Conservation (phyloP, 2,797 vertebrate genomes). For the Lepilemur ruficaudatus region DNA sequence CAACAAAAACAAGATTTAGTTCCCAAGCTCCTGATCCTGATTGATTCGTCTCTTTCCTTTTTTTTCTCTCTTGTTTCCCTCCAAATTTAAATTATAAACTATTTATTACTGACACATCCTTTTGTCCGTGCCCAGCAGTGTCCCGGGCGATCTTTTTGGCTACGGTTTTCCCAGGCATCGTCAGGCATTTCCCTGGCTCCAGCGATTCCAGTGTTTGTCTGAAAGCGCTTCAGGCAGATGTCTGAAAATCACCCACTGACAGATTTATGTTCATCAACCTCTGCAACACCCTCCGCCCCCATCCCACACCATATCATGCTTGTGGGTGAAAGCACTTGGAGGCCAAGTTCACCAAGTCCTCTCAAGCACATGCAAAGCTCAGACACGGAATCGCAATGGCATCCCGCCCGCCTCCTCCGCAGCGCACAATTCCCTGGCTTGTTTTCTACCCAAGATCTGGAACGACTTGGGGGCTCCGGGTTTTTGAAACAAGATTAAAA, state of each 20-base stretch:
- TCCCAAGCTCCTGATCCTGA: neutral
- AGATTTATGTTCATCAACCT: constrained; percentile 56
- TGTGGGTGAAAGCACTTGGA: constrained; percentile 44
- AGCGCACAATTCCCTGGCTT: neutral
- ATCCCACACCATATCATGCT: neutral
- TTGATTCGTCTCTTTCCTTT: neutral
- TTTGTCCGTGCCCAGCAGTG: constrained; percentile 8
- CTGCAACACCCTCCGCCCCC: constrained; percentile 36
- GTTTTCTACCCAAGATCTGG: constrained; percentile 62
- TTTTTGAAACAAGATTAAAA: constrained; percentile 75
- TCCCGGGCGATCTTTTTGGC: neutral
- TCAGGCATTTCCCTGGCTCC: constrained; percentile 30
- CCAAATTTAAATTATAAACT: constrained; percentile 51
- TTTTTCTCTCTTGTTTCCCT: neutral
- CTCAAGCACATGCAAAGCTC: constrained; percentile 46
- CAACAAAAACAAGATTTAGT: constrained; percentile 8
- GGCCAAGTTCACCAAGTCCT: constrained; percentile 57
- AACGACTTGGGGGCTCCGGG: constrained; percentile 64
- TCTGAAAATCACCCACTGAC: constrained; percentile 70
- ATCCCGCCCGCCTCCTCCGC: neutral
- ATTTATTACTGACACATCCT: constrained; percentile 24
- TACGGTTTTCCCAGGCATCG: constrained; percentile 36
- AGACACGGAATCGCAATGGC: neutral
- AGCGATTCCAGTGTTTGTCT: neutral
- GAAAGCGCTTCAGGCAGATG: constrained; percentile 51